These are phyloP conservation scores for Epicampocera succincta DNA, from an alignment of 2,888 invertebrate species.

Conservation along the genomic window DNA sequence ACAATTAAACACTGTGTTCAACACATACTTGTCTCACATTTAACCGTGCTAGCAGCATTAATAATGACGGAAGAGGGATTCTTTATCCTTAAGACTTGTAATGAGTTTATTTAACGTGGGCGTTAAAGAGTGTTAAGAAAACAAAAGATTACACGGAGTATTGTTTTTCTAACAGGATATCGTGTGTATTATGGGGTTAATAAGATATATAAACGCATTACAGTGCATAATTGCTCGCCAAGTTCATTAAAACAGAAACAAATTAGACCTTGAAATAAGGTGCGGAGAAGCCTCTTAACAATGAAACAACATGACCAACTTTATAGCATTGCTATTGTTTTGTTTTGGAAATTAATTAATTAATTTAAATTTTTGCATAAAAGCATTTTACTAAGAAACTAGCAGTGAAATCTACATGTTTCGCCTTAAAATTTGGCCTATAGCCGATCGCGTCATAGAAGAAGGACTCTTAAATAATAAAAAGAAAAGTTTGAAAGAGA, in stretches of 20 bases:
- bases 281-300: too few relatives aligned
- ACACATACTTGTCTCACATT: conserved; percentile 33
- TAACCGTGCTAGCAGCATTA: conserved; percentile 29
- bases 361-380: too few relatives aligned
- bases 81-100: conserved; percentile 50
- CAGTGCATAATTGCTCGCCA: conserved; percentile 81
- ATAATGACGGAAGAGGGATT: conserved; percentile 43
- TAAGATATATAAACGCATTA: conserved; percentile 69
- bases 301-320: too few relatives aligned
- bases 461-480: too few relatives aligned
- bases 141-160: background rate
- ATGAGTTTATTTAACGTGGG: conserved; percentile 49
- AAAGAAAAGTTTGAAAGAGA: too few relatives aligned
- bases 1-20: conserved; percentile 63
- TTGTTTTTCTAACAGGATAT: conserved; percentile 34
- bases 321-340: too few relatives aligned
- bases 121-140: conserved; percentile 3
- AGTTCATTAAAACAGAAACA: conserved; percentile 81
- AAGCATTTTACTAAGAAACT: too few relatives aligned
- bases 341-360: too few relatives aligned
- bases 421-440: too few relatives aligned
- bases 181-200: conserved; percentile 47
- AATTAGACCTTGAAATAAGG: conserved; percentile 78
- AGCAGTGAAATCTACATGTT: too few relatives aligned
- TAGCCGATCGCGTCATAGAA: too few relatives aligned